Base-by-base conservation (phyloP, 23 tunicate species). In the Pegea sp. region DNA sequence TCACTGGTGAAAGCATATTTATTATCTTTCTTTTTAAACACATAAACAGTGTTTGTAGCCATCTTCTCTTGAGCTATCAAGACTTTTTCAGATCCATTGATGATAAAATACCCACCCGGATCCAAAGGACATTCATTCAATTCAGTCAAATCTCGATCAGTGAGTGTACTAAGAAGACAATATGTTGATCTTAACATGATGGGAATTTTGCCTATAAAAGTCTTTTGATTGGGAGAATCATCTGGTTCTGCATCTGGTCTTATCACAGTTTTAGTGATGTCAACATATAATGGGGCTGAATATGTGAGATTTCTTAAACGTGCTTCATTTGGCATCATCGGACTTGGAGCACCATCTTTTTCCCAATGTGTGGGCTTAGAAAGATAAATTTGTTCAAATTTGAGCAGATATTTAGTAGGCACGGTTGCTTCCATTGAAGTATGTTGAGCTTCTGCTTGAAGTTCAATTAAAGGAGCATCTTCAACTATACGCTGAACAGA, bases 321-420 rank as follows among this genome's bases (percentile, higher is more conserved):
- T 19, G 99, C 99, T 61, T 91, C 99, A 57, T 91, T 91, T 0
- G 99, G 99, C 99, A 91, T 91, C 99, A 91, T 78, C 1, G 99
- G 99, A 54, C 81, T 74, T 22, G 88, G 87, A 19, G 93, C 87
- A 4, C 93, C 93, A 58, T 78, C 99, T 71, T 78, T 78, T 59
- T 91, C 99, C 99, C 99, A 91, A 67, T 91, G 99, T 3, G 87
- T 91, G 26, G 99, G 99, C 52, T 91, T 91, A 0, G 99, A 91
- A 2, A 91, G 66, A 63, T 91, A 91, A 68, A 91, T 91, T 64
- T 91, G 99, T 51, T 91, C 99, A 63, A 91, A 91, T 52, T 91
- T 91, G 31, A 91, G 44, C 29, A 69, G 77, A 34, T 91, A 91
- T 33, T 73, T 91, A 26, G 99, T 91, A 24, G 95, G 95, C 5